Evolutionary conservation across 2,797 vertebrate species (phyloP), one percentile per base, ranked within the genome.

Genomic region (Hybognathus amarus): DNA sequence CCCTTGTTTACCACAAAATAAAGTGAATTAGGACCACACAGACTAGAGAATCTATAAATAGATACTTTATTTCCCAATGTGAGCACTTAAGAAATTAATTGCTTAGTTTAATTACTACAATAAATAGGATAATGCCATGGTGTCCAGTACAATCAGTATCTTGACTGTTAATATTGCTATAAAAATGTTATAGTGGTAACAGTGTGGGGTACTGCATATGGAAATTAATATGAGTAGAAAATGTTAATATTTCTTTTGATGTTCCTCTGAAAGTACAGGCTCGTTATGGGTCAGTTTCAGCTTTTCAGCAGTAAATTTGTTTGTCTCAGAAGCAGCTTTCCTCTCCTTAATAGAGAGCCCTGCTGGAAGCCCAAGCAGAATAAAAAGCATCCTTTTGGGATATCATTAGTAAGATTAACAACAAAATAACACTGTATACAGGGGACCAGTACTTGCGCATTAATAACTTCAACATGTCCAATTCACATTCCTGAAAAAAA

Each of bases 351-450:
- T 85, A 89, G 87, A 63, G 73, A 42, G 74, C 81, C 59, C 74
- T 45, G 73, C 74, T 50, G 83, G 69, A 81, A 56, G 63, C 47
- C 36, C 15, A 40, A 74, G 47, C 68, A 73, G 80, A 90, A 89
- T 87, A 69, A 73, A 82, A 45, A 74, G 15, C 68, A 85, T 85
- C 86, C 88, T 89, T 91, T 85, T 83, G 90, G 88, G 90, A 91
- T 90, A 85, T 91, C 91, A 94, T 93, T 93, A 93, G 91, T 86
- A 89, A 91, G 91, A 92, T 90, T 90, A 92, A 80, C 84, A 88
- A 83, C 80, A 87, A 90, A 91, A 90, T 86, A 91, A 86, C 68
- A 76, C 54, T 82, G 88, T 89, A 90, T 92, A 90, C 90, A 87
- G 87, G 85, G 75, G 89, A 90, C 75, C 84, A 90, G 88, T 82